Conservation (phyloP, 2,888 invertebrate species). For the Gnatocerus cornutus region DNA sequence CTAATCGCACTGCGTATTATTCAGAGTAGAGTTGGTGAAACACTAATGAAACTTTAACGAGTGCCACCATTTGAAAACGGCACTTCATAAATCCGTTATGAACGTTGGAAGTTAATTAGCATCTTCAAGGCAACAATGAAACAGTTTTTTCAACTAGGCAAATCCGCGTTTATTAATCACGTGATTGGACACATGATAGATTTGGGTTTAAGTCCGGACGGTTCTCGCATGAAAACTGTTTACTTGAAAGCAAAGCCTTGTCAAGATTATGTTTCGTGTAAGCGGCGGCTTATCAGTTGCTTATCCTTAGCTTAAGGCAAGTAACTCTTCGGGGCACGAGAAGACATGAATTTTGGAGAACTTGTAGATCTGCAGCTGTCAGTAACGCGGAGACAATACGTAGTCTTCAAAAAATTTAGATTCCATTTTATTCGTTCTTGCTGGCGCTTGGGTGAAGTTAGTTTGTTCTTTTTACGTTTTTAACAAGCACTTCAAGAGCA, state of each 20-base stretch:
- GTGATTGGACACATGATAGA: constrained; percentile 29
- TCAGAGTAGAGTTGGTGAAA: constrained; percentile 30
- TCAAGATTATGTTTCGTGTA: constrained; percentile 34
- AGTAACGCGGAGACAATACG: no score
- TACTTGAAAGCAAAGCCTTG: constrained; percentile 26
- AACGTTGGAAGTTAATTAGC: constrained; percentile 26
- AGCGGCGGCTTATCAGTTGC: constrained; percentile 36
- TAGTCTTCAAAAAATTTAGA: no score
- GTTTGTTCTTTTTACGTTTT: no score
- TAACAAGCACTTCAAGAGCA: no score
- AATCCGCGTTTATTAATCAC: constrained; percentile 24
- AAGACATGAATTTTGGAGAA: not conserved
- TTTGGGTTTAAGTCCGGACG: constrained; percentile 11
- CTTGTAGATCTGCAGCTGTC: no score
- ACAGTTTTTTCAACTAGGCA: not conserved
- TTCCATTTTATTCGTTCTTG: no score
- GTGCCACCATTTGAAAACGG: constrained; percentile 24
- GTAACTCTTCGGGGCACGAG: not conserved
- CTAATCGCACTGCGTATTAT: constrained; percentile 30
- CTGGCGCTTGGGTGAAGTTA: no score
- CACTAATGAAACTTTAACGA: constrained; percentile 41
- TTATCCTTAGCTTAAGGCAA: constrained; percentile 19
- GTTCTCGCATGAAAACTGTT: constrained; percentile 15
- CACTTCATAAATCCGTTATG: constrained; percentile 35
- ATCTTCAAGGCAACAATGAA: constrained; percentile 10